Conservation (phyloP, 2,113 vertebrate genomes). For the Sterrhoptilus dennistouni region DNA sequence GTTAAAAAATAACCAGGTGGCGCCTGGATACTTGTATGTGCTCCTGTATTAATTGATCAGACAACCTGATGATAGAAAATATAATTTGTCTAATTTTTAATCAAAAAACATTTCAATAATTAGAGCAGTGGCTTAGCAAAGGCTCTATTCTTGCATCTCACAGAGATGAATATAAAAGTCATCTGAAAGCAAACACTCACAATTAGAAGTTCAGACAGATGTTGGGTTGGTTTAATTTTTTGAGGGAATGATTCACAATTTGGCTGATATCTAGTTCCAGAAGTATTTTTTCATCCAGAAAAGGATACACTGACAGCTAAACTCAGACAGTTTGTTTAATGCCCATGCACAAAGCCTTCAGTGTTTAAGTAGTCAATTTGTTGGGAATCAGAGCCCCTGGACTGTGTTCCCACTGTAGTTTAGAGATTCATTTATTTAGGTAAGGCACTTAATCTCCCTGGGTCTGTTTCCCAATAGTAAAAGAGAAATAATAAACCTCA, state of each 20-base stretch:
- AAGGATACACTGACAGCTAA: background rate
- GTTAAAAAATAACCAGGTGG: background rate
- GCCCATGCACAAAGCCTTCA: background rate
- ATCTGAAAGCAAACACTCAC: background rate
- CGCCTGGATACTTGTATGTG: background rate
- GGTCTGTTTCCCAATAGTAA: background rate
- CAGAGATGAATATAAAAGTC: background rate
- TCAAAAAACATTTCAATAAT: background rate
- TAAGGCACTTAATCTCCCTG: background rate
- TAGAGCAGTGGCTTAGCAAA: background rate
- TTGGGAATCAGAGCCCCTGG: background rate
- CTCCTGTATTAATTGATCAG: background rate
- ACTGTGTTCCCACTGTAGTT: background rate
- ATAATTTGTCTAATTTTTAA: background rate
- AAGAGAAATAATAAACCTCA: constrained; percentile 19
- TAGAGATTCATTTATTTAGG: constrained; percentile 4
- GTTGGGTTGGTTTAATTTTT: background rate
- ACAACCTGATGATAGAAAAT: background rate
- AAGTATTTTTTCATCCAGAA: background rate
- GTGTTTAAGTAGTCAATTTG: background rate
- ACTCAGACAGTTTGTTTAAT: background rate
- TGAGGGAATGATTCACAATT: background rate
- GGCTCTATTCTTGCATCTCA: background rate
- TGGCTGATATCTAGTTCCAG: background rate
- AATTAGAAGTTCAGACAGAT: background rate